phyloP scores from a whole-genome alignment of 2,113 vertebrate genomes.

The Motacilla alba region DNA sequence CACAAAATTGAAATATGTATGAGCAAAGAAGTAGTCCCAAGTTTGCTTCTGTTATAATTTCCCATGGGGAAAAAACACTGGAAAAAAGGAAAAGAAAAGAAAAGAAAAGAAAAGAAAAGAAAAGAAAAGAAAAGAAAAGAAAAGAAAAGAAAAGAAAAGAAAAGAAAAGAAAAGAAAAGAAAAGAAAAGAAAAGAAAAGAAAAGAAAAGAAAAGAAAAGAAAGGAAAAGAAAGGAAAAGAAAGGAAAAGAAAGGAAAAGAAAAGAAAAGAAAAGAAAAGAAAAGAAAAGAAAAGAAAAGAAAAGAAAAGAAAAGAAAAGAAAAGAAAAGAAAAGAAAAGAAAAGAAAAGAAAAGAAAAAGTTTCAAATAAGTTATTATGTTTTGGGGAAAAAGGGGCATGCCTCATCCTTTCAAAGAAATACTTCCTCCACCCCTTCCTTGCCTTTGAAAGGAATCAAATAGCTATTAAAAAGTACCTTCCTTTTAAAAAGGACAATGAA shows the following conservation, averaged over 20 bases:
- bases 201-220: too few relatives aligned
- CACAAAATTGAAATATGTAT: background rate
- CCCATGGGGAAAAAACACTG: background rate
- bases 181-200: background rate
- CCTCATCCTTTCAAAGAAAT: slow-evolving; percentile 7
- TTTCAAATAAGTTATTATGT: background rate
- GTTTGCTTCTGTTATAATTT: background rate
- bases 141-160: too few relatives aligned
- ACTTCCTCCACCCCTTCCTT: background rate
- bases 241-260: background rate
- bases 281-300: background rate
- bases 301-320: too few relatives aligned
- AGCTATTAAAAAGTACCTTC: slow-evolving; percentile 41
- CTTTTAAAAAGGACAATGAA: slow-evolving; percentile 36
- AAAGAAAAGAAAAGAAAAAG: background rate
- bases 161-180: background rate
- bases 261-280: background rate
- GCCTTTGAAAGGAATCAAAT: background rate
- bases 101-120: background rate
- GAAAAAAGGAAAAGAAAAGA: too few relatives aligned
- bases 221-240: too few relatives aligned
- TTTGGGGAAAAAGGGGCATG: background rate
- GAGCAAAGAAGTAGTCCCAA: background rate
- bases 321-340: too few relatives aligned
- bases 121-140: too few relatives aligned